Evolutionary conservation across 2,888 invertebrate genomes (phyloP), one percentile per base, ranked within the genome.

Genomic region (Muscina levida): DNA sequence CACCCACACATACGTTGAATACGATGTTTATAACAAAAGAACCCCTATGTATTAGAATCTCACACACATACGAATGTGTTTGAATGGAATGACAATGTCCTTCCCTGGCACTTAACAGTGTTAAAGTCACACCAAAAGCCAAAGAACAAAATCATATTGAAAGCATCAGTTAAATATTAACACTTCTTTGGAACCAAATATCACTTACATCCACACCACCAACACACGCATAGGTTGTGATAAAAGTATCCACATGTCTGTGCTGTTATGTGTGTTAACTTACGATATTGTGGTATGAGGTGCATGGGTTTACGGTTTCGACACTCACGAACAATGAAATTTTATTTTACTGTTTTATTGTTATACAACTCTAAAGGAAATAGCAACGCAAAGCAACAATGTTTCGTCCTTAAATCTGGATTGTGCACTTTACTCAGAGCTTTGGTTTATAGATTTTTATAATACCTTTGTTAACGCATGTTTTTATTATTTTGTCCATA

Each of bases 31-130:
- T n/a, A n/a, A n/a, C n/a, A n/a, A n/a, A n/a, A n/a, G n/a, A n/a
- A n/a, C n/a, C n/a, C n/a, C n/a, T 22, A 62, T 22, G 62, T 62
- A 42, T 42, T 62, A 17, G 19, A 37, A 13, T 31, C 13, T 19
- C 62, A 62, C 39, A 62, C n/a, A n/a, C n/a, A n/a, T n/a, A n/a
- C n/a, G n/a, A 42, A 19, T 62, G 62, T 37, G 46, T 71, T 48
- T 79, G 37, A 67, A 75, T 39, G 31, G 31, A 19, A 67, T 37
- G 65, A 44, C 24, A 24, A 44, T 46, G 24, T 56, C 67, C 44
- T 44, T 72, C 77, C 44, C 39, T 77, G 76, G 70, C 73, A 73
- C 70, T 71, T 65, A 59, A 73, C 37, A 56, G 77, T 66, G 70
- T 80, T 71, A 53, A 42, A 59, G 39, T 59, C 56, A 15, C 37